A percentile compares a stretch with the other conserved stretches of the same genome.
Evolutionary conservation across 2,113 vertebrate species (phyloP).

Genomic region (Nothobranchius kuhntae): DNA sequence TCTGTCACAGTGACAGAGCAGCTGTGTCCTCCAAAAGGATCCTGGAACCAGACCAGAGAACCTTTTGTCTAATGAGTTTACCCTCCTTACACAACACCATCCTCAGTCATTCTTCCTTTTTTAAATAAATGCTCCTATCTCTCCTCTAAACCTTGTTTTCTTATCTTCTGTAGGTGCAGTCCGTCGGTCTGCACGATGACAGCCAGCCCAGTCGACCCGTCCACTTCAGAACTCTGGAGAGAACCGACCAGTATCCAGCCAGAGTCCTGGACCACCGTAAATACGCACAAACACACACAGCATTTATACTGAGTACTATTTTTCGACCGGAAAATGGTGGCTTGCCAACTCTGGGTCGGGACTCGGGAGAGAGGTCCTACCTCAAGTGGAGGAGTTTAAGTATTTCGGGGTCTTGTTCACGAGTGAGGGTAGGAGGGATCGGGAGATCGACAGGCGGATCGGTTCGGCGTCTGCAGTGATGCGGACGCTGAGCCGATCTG

Average conservation of each 20-base stretch:
- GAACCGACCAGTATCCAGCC: slow-evolving; percentile 84
- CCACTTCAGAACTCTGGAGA: slow-evolving; percentile 93
- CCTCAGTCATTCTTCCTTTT: background rate
- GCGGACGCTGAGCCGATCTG: too few relatives aligned
- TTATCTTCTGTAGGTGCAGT: slow-evolving; percentile 78
- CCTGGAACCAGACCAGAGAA: slow-evolving; percentile 13
- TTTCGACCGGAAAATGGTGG: too few relatives aligned
- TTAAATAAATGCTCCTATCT: background rate
- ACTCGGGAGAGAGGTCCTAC: too few relatives aligned
- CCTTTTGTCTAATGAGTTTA: background rate
- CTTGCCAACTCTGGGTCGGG: too few relatives aligned
- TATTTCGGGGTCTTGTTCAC: too few relatives aligned
- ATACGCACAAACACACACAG: background rate
- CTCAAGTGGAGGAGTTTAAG: too few relatives aligned
- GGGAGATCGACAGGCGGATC: too few relatives aligned
- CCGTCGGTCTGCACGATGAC: slow-evolving; percentile 86
- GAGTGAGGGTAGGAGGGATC: too few relatives aligned
- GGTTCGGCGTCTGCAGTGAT: too few relatives aligned
- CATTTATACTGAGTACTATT: too few relatives aligned
- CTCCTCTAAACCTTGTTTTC: background rate
- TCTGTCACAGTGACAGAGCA: background rate
- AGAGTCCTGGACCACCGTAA: slow-evolving; percentile 72
- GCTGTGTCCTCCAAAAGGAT: slow-evolving; percentile 28
- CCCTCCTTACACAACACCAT: slow-evolving; percentile 21
- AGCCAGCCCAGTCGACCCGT: slow-evolving; percentile 88